Evolutionary conservation across 2,888 invertebrate genomes (phyloP), one percentile per base, ranked within the genome.

Genomic region (Rhagonycha fulva): DNA sequence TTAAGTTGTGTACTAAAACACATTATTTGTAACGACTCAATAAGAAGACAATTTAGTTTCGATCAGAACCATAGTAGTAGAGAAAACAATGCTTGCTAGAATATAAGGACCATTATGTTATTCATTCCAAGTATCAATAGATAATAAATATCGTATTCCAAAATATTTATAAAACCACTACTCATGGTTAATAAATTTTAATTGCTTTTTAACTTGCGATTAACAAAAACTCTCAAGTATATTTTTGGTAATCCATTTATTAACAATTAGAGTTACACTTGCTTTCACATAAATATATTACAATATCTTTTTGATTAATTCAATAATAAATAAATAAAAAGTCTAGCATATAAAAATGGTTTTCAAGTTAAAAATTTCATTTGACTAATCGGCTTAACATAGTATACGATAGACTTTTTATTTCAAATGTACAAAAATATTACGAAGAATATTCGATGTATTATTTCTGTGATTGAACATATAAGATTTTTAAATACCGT

Each of bases 221-320:
- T 12, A 47, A 47, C n/a, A 47, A 47, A 47, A 47, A 12, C 3
- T n/a, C 2, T 9, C 7, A n/a, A n/a, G 12, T n/a, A 0, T n/a
- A 66, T 62, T 28, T 74, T 68, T 77, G 71, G 81, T 82, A 82
- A 81, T 82, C 80, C 80, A 82, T 81, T 82, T 82, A 80, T 80
- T 82, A 81, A 82, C 81, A 81, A 81, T 82, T 80, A 82, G 81
- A 79, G 81, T 77, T 77, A 76, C 74, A 74, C 71, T 73, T 74
- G 74, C 24, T 69, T 77, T 77, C 68, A 77, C 77, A 77, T 77
- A 70, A 47, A 47, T 77, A 77, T 68, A 71, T 74, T 73, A 76
- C 74, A 74, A 71, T 76, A 71, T 70, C 68, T 71, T 69, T 75
- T 70, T 62, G 24, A 68, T 73, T 71, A 76, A 67, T 70, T 66